These are phyloP conservation scores for Drosophila kurseongensis DNA, from an alignment of 1,140 invertebrate species.

Conservation along the genomic window DNA sequence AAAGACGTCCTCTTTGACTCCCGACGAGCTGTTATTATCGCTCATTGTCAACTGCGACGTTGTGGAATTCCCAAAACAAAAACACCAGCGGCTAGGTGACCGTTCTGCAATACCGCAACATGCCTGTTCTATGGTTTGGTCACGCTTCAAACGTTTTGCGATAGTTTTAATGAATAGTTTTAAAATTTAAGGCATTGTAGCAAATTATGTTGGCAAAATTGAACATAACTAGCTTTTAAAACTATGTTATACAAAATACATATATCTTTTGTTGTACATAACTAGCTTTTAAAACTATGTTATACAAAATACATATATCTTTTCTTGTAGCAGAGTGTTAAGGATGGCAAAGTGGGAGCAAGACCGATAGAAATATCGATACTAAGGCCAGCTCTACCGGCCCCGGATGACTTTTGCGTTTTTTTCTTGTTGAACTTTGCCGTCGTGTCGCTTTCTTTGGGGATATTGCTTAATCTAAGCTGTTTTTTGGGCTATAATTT, in stretches of 20 bases:
- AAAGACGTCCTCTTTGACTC: constrained; percentile 54
- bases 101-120: background rate
- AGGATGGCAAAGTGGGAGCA: background rate
- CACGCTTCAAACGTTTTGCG: background rate
- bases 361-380: constrained; percentile 17
- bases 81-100: constrained; percentile 38
- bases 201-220: too few relatives aligned
- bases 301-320: too few relatives aligned
- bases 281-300: too few relatives aligned
- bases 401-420: constrained; percentile 59
- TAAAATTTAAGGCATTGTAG: too few relatives aligned
- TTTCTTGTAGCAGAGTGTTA: constrained; percentile 4
- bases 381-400: constrained; percentile 54
- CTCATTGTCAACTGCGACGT: constrained; percentile 71
- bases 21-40: constrained; percentile 40
- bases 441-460: constrained; percentile 73
- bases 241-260: too few relatives aligned
- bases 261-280: too few relatives aligned
- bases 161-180: background rate
- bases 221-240: too few relatives aligned
- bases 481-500: constrained; percentile 21
- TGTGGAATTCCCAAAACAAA: constrained; percentile 59
- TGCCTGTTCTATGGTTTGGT: background rate
- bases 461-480: constrained; percentile 26
- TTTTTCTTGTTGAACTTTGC: constrained; percentile 73